Evolutionary conservation across 2,113 vertebrate species (phyloP).

Genomic region (Apteryx owenii): DNA sequence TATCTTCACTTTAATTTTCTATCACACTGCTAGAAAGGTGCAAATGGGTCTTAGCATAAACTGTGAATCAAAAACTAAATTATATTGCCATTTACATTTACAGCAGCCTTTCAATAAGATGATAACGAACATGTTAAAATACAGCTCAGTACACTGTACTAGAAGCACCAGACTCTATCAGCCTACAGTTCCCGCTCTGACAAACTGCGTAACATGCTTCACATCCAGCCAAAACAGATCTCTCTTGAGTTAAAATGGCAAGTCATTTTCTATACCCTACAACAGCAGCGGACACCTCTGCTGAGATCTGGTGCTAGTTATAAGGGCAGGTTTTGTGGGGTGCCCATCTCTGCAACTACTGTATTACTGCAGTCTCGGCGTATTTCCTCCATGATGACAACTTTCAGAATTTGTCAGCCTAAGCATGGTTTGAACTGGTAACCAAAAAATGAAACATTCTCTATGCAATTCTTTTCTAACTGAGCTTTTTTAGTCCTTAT

Average conservation of each 20-base stretch:
- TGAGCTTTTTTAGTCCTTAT: not conserved
- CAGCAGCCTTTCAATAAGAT: not conserved
- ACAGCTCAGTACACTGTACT: too few relatives aligned
- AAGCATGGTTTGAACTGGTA: not conserved
- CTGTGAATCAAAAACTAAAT: not conserved
- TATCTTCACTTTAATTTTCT: not conserved
- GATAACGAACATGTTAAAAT: not conserved
- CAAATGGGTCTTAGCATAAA: not conserved
- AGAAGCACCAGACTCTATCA: not conserved
- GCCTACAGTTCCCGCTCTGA: not conserved
- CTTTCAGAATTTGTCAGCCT: not conserved
- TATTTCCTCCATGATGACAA: not conserved
- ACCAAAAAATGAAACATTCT: not conserved
- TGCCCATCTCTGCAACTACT: not conserved
- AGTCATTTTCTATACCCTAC: not conserved
- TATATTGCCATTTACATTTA: not conserved
- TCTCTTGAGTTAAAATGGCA: not conserved
- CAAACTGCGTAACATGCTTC: not conserved
- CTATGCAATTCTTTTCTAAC: not conserved
- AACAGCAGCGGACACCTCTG: not conserved
- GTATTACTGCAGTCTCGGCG: not conserved
- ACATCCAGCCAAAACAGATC: not conserved
- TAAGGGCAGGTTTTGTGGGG: not conserved
- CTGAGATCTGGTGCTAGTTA: not conserved
- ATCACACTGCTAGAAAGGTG: not conserved